Base-by-base conservation (phyloP, 2,113 vertebrate genomes). In the Narcine bancroftii region DNA sequence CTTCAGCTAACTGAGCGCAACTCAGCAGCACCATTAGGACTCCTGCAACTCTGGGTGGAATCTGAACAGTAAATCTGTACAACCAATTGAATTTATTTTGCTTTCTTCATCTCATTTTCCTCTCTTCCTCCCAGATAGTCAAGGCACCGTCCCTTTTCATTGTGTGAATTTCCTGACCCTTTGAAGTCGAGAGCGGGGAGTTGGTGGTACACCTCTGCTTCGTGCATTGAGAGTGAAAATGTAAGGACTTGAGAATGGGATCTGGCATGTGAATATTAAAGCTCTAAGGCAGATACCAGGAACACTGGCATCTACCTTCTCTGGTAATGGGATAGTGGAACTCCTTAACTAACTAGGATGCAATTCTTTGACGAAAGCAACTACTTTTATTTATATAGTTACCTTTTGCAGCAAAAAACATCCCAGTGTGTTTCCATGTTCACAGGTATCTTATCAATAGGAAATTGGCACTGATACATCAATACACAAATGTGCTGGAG, bases 41-140 rank as follows among this genome's bases (percentile, higher is more conserved):
- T 21, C 53, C 56, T 15, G 53, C 60, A n/a, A 87, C 81, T 60
- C 6, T 36, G 19, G 17, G n/a, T 87, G 81, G 53, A 60, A n/a
- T 36, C 81, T 36, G 81, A 36, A 60, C 53, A n/a, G n/a, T 87
- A 87, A 66, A 69, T 45, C 39, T 91, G 87, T 89, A 65, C n/a
- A 26, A 56, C 63, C 17, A 9, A 42, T 45, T 47, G 21, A 2
- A 10, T 66, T 66, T 69, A 69, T 26, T 91, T 45, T 66, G 87
- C 6, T 87, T 36, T 76, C n/a, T 29, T 83, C 53, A 47, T 15
- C 11, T 26, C 15, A 4, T 33, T 36, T 11, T 21, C 19, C 19
- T 15, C 24, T 39, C 42, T 6, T 79, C 42, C 19, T 21, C 21
- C 29, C 77, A 7, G 15, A 60, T 21, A 60, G 53, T 87, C 53